Percentiles rank a stretch among this genome's conserved stretches.
Evolutionary conservation across 92 coral and sea anemone genomes (phyloP).

Genomic region (Zoanthus solanderi): DNA sequence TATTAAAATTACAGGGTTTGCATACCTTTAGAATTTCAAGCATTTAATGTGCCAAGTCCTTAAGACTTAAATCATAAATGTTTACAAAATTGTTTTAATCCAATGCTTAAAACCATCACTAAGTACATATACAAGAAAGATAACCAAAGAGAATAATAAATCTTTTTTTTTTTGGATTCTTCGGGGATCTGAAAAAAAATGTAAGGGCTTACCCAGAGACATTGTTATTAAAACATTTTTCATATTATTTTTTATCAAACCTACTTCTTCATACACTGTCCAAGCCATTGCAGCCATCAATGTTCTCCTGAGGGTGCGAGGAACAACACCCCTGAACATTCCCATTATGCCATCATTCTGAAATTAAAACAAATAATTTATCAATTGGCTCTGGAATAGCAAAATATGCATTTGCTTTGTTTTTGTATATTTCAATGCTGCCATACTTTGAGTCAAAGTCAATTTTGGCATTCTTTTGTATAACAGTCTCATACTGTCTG

Average conservation of each 20-base stretch:
- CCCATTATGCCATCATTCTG: conserved; percentile 88
- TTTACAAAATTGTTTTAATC: too few species aligned
- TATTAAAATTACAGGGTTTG: too few species aligned
- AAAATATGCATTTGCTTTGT: not conserved
- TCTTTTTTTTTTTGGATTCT: too few species aligned
- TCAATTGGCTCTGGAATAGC: not conserved
- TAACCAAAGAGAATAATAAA: too few species aligned
- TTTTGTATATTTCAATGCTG: not conserved
- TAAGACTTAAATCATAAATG: too few species aligned
- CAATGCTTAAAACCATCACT: too few species aligned
- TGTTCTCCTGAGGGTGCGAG: conserved; percentile 90
- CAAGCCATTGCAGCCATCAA: conserved; percentile 97
- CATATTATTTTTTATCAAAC: not conserved
- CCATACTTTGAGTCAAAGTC: not conserved
- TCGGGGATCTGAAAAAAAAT: too few species aligned
- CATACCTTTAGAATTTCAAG: too few species aligned
- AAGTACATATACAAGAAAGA: too few species aligned
- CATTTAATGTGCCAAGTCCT: too few species aligned
- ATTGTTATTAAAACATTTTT: not conserved
- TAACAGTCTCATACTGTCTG: not conserved
- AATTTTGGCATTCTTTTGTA: not conserved
- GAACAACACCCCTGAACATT: conserved; percentile 87
- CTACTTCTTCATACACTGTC: conserved; percentile 97
- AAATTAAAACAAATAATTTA: not conserved
- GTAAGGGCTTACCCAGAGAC: not conserved